phyloP scores from a whole-genome alignment of 2,113 vertebrate genomes.

The Scophthalmus maximus region DNA sequence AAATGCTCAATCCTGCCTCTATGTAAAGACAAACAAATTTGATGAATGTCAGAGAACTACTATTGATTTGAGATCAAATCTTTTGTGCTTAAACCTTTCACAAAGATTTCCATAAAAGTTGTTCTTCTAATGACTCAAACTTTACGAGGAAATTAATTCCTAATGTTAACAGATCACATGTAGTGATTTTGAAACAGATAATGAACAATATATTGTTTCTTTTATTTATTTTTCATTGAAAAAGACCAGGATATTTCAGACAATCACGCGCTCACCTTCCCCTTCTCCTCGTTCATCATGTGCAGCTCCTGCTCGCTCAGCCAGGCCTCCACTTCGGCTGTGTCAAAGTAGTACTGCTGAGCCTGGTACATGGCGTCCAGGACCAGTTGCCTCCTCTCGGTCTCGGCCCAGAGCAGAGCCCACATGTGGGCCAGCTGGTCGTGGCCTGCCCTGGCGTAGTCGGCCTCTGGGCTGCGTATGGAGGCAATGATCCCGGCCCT shows the following conservation, averaged over 20 bases:
- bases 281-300: constrained; percentile 95
- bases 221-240: too few relatives aligned
- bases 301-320: constrained; percentile 95
- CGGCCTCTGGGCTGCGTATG: constrained; percentile 87
- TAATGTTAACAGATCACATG: neutral
- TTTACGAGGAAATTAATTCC: neutral
- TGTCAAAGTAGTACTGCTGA: constrained; percentile 94
- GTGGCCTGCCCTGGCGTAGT: constrained; percentile 82
- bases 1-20: neutral
- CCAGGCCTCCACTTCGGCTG: constrained; percentile 93
- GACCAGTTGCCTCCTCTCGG: constrained; percentile 87
- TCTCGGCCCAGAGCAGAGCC: constrained; percentile 85
- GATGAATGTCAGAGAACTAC: neutral
- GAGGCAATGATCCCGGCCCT: constrained; percentile 84
- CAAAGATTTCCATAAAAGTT: too few relatives aligned
- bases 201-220: neutral
- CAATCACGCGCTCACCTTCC: constrained; percentile 84
- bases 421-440: constrained; percentile 87
- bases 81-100: too few relatives aligned
- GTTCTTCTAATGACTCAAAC: neutral
- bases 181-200: too few relatives aligned
- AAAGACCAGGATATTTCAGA: neutral
- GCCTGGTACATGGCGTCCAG: constrained; percentile 93
- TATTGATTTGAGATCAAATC: too few relatives aligned
- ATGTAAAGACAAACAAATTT: neutral